phyloP scores from a whole-genome alignment of 2,888 invertebrate genomes.

The Biston stratarius region DNA sequence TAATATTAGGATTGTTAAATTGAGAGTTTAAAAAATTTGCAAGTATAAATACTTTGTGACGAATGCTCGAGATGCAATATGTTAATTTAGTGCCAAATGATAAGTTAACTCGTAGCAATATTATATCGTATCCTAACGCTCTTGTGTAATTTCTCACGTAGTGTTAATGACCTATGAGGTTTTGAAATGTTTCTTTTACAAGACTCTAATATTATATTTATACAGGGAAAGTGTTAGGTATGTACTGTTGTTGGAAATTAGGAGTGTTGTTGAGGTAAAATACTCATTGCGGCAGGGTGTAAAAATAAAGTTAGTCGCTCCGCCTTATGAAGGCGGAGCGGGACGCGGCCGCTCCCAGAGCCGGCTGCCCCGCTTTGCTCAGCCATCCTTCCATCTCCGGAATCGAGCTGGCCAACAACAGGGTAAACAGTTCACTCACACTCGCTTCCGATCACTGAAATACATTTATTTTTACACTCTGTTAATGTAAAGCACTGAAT shows the following conservation, averaged over 20 bases:
- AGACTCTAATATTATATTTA: conserved; percentile 84
- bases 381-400: not conserved
- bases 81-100: conserved; percentile 87
- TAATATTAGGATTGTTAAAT: conserved; percentile 69
- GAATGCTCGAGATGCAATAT: conserved; percentile 85
- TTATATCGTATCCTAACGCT: conserved; percentile 84
- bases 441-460: conserved; percentile 44
- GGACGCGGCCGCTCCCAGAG: conserved; percentile 37
- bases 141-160: conserved; percentile 84
- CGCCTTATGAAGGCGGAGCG: conserved; percentile 41
- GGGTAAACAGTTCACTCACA: conserved; percentile 33
- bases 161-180: conserved; percentile 85
- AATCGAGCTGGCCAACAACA: conserved; percentile 8
- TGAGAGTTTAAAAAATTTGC: conserved; percentile 74
- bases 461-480: conserved; percentile 80
- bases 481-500: conserved; percentile 77
- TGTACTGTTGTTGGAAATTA: conserved; percentile 82
- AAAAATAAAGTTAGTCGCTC: conserved; percentile 67
- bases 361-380: conserved; percentile 43
- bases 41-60: conserved; percentile 76
- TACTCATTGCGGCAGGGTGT: conserved; percentile 83
- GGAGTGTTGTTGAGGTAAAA: conserved; percentile 83
- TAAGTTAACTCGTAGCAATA: conserved; percentile 86
- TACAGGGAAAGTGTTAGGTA: conserved; percentile 86
- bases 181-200: conserved; percentile 84